Evolutionary conservation across 2,113 vertebrate genomes (phyloP).

Genomic region (Ploceus nigricollis): DNA sequence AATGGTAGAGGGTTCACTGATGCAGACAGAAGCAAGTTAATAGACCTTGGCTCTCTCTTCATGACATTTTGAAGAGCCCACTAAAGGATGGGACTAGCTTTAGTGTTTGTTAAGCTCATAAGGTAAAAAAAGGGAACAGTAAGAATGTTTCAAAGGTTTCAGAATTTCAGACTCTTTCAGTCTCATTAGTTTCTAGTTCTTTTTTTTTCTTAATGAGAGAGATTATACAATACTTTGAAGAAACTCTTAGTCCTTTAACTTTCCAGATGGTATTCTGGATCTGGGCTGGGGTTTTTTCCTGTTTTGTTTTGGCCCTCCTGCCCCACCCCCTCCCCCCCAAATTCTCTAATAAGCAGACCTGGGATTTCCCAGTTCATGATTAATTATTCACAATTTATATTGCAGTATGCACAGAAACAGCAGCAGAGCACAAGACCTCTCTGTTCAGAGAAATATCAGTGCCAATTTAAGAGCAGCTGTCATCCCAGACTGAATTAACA

Average conservation of each 20-base stretch:
- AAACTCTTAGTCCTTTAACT: background rate
- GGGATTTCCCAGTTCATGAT: background rate
- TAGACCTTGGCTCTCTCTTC: background rate
- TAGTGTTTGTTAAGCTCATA: background rate
- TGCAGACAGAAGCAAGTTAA: background rate
- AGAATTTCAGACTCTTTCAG: background rate
- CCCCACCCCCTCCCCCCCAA: rapidly evolving
- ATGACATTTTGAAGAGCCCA: background rate
- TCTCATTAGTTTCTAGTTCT: background rate
- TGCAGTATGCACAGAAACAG: background rate
- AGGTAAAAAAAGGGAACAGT: background rate
- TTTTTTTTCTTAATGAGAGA: background rate
- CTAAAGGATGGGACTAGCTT: background rate
- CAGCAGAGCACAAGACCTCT: background rate
- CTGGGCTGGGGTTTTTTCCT: background rate
- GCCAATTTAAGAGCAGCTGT: background rate
- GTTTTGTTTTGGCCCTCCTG: rapidly evolving
- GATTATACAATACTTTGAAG: background rate
- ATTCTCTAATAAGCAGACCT: background rate
- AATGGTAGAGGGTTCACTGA: background rate
- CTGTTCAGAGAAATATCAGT: background rate
- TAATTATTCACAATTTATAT: constrained; percentile 7
- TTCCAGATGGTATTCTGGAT: background rate
- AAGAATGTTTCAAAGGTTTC: background rate
- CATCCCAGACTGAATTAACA: background rate